These are phyloP conservation scores for Labrus mixtus DNA, from an alignment of 2,113 vertebrate species.

Conservation along the genomic window DNA sequence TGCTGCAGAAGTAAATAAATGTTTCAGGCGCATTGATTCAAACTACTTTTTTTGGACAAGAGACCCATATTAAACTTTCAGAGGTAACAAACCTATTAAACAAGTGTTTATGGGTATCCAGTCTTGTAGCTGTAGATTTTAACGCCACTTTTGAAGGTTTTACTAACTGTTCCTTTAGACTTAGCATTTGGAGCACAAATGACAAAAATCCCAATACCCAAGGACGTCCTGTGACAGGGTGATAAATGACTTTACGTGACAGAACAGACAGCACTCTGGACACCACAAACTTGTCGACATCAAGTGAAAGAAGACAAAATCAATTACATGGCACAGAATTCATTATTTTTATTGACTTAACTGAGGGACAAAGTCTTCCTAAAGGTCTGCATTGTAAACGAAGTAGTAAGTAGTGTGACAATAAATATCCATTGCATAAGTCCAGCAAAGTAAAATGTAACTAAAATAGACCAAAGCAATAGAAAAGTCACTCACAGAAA, in stretches of 20 bases:
- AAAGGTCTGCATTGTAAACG: slow-evolving; percentile 17
- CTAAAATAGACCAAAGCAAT: background rate
- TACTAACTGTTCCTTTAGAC: too few relatives aligned
- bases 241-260: slow-evolving; percentile 69
- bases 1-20: background rate
- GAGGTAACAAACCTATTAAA: too few relatives aligned
- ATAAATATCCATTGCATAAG: background rate
- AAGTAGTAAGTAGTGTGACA: background rate
- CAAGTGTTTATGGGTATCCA: background rate
- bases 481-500: background rate
- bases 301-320: slow-evolving; percentile 49
- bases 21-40: background rate
- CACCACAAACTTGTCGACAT: slow-evolving; percentile 55
- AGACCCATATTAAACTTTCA: background rate
- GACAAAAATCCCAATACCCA: slow-evolving; percentile 46
- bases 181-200: slow-evolving; percentile 31
- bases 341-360: slow-evolving; percentile 58
- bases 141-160: too few relatives aligned
- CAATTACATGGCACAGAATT: slow-evolving; percentile 66
- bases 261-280: slow-evolving; percentile 56
- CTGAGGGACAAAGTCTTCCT: slow-evolving; percentile 16
- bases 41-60: background rate
- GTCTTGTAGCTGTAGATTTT: slow-evolving; percentile 3
- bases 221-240: slow-evolving; percentile 54
- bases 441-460: background rate